A percentile compares a stretch with the other conserved stretches of the same genome.
Evolutionary conservation across 1,140 invertebrate genomes (phyloP).

Genomic region (Cyrtorhinus lividipennis): DNA sequence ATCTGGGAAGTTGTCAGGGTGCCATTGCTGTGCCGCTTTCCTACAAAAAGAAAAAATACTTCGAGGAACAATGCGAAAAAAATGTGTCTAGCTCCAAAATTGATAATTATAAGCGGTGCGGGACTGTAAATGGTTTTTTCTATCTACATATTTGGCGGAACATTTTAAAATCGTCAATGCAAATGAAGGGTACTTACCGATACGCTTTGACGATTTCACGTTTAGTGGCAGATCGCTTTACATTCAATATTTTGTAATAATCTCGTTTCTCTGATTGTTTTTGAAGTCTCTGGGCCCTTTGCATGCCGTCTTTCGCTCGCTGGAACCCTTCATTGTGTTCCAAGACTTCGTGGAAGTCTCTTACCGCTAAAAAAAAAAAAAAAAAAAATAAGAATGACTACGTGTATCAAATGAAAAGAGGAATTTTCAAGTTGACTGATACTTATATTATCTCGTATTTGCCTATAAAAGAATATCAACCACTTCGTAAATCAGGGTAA

Average conservation of each 20-base stretch:
- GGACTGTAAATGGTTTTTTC: too few species aligned
- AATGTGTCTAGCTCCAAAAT: neutral
- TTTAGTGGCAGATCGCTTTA: conserved; percentile 74
- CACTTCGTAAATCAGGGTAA: too few species aligned
- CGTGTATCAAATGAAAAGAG: neutral
- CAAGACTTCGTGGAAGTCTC: conserved; percentile 71
- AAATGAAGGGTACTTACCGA: conserved; percentile 44
- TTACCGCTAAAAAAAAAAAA: conserved; percentile 51
- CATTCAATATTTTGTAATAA: conserved; percentile 95
- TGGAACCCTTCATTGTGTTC: conserved; percentile 67
- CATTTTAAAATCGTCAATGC: too few species aligned
- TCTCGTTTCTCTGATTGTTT: conserved; percentile 87
- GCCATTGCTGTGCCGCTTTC: conserved; percentile 96
- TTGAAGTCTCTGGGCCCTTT: conserved; percentile 80
- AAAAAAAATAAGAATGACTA: conserved; percentile 11
- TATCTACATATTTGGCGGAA: too few species aligned
- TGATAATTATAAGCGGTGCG: too few species aligned
- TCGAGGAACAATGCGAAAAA: conserved; percentile 14
- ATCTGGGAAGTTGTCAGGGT: conserved; percentile 89
- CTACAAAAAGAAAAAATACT: conserved; percentile 31
- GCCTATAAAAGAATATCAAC: too few species aligned
- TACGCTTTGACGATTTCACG: conserved; percentile 93
- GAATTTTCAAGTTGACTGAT: too few species aligned
- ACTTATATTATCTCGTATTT: too few species aligned
- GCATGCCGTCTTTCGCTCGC: conserved; percentile 76